Evolutionary conservation across 2,797 vertebrate species (phyloP).

Genomic region (Lagorchestes hirsutus): DNA sequence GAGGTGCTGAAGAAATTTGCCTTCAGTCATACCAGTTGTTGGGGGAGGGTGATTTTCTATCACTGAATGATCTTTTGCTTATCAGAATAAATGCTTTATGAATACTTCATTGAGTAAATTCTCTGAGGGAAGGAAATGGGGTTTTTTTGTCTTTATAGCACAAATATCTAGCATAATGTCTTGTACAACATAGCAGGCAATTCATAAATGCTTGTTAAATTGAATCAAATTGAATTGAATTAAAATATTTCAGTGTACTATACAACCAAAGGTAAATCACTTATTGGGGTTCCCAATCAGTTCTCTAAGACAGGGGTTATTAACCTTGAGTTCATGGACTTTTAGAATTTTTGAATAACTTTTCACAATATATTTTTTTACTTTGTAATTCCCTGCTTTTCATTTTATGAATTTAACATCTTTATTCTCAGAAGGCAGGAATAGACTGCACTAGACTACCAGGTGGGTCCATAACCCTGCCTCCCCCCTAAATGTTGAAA

Average conservation of each 20-base stretch:
- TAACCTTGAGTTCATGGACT: not conserved
- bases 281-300: not conserved
- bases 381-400: not conserved
- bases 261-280: not conserved
- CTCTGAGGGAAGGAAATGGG: not conserved
- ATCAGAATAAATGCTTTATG: not conserved
- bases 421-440: not conserved
- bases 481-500: not conserved
- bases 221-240: not conserved
- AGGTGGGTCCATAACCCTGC: not conserved
- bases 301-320: not conserved
- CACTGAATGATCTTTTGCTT: not conserved
- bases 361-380: not conserved
- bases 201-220: not conserved
- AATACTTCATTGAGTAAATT: not conserved
- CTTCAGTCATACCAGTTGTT: not conserved
- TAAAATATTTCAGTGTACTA: not conserved
- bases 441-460: not conserved
- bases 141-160: not conserved
- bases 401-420: not conserved
- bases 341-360: not conserved
- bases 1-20: not conserved
- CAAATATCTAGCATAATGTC: not conserved
- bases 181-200: not conserved
- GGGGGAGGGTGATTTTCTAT: not conserved